Percentiles rank a stretch among this genome's conserved stretches.
Conservation (phyloP, 2,113 vertebrate genomes). For the Perccottus glenii region DNA sequence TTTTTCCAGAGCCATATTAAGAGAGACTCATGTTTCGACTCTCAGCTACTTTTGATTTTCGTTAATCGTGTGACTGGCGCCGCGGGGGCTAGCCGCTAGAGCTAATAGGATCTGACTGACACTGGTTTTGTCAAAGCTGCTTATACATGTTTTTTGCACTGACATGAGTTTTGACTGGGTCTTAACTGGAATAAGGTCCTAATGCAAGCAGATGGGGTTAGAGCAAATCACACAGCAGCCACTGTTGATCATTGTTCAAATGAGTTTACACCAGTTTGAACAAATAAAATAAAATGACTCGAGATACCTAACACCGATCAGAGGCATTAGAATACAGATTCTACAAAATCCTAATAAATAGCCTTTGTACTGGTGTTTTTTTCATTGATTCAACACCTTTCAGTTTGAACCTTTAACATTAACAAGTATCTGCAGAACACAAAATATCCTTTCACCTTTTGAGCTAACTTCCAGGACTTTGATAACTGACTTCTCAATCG, state of each 20-base stretch:
- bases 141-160: conserved; percentile 8
- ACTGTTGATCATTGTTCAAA: not conserved
- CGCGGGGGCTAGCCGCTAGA: not conserved
- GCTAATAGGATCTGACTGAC: conserved; percentile 17
- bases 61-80: not conserved
- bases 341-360: too few species aligned
- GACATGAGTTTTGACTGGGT: not conserved
- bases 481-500: not conserved
- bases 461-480: not conserved
- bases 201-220: not conserved
- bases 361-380: too few species aligned
- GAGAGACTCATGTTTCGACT: conserved; percentile 17
- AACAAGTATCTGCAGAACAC: too few species aligned
- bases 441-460: not conserved
- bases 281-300: too few species aligned
- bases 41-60: conserved; percentile 10
- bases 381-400: too few species aligned
- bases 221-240: not conserved
- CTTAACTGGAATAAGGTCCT: conserved; percentile 2
- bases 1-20: conserved; percentile 38
- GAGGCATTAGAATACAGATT: too few species aligned
- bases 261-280: not conserved
- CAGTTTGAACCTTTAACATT: too few species aligned
- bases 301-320: too few species aligned
- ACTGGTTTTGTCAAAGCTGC: conserved; percentile 17